Base-by-base conservation (phyloP, 2,888 invertebrate species). In the Metellina segmentata region DNA sequence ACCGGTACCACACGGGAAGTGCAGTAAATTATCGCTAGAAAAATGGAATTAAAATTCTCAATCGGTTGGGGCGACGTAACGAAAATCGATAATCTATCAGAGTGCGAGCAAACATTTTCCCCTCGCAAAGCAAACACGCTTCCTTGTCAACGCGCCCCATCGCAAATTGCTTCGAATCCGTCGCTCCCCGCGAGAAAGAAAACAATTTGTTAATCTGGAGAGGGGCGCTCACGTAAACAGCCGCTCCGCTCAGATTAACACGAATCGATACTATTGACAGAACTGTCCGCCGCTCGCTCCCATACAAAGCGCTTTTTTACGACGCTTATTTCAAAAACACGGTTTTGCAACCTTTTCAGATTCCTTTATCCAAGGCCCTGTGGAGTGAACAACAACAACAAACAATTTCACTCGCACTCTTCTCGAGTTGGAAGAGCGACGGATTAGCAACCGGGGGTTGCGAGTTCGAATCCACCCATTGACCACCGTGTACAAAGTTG, bases 201-300 rank as follows among this genome's bases (percentile, higher is more conserved):
- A 85, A 69, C 85, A 75, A 75, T 75, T 85, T 75, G 61, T 48
- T 85, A 85, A 85, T 85, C 75, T 85, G 34, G 9, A 75, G 53
- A 16, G 78, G 16, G 9, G 82, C 70, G 71, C 19, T 49, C 82
- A n/a, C 74, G 61, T 61, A 61, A 72, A 20, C 74, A 74, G 1
- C 20, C 2, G 19, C 9, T 9, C 11, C 53, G 53, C 19, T 16
- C 48, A 74, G 74, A 85, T 85, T 85, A 85, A 85, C 48, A 85
- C 75, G 61, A 75, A 85, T 85, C 85, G 8, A 85, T 85, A 85
- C 20, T 75, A 74, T 85, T 61, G 74, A 75, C 61, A 49, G 34
- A 34, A 75, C 49, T 82, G 71, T 71, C 82, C 71, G 19, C 71
- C 71, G 71, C 71, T 71, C 51, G 71, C 19, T 34, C 19, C 7